These are phyloP conservation scores for Syngnathus typhle DNA, from an alignment of 2,113 vertebrate species.

Conservation along the genomic window DNA sequence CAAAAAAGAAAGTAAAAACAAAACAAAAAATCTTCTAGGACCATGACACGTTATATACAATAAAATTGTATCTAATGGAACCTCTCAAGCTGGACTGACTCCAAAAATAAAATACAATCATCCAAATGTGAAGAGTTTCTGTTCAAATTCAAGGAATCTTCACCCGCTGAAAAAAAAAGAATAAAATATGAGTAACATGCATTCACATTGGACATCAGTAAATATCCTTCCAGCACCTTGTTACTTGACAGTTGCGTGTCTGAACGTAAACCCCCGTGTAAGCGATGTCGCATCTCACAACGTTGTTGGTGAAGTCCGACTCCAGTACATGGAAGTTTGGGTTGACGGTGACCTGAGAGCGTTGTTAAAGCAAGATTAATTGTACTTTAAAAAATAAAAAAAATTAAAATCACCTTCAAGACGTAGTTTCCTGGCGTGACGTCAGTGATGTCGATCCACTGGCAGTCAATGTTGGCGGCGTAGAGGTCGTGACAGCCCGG, in stretches of 20 bases:
- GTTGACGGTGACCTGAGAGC: constrained; percentile 75
- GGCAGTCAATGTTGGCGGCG: constrained; percentile 81
- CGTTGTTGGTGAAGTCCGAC: constrained; percentile 77
- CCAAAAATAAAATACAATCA: neutral
- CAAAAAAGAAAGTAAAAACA: neutral
- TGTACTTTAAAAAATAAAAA: no score
- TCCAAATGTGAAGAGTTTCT: neutral
- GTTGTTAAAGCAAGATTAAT: neutral
- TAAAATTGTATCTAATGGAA: neutral
- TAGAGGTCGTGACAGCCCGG: constrained; percentile 82
- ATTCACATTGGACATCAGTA: neutral
- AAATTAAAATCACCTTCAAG: constrained; percentile 65
- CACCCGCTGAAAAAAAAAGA: constrained; percentile 37
- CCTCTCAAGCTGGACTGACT: neutral
- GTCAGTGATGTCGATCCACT: constrained; percentile 86
- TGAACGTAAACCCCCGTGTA: constrained; percentile 77
- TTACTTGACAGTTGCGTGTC: constrained; percentile 72
- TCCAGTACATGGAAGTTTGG: constrained; percentile 73
- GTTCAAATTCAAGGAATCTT: constrained; percentile 13
- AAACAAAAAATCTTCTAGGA: neutral
- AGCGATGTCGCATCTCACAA: constrained; percentile 74
- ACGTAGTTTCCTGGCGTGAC: constrained; percentile 76
- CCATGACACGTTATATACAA: neutral
- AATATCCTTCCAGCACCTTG: constrained; percentile 54
- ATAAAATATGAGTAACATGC: constrained; percentile 1